Evolutionary conservation across 2,797 vertebrate genomes (phyloP).

Genomic region (Poeciliopsis presidionis): DNA sequence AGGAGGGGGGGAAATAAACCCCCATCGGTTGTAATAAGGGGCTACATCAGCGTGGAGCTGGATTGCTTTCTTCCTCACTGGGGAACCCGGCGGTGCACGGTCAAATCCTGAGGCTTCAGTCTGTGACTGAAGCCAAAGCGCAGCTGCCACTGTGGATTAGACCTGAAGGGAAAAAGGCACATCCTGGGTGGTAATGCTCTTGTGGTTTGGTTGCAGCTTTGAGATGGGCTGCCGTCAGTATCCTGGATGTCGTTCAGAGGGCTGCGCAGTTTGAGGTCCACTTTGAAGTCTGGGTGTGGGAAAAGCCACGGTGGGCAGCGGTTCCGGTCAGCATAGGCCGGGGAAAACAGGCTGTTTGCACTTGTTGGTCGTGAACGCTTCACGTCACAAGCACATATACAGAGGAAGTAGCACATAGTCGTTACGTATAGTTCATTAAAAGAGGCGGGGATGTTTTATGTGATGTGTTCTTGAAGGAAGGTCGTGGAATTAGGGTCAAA

Average conservation of each 20-base stretch:
- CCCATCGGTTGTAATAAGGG: conserved; percentile 68
- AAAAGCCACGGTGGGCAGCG: not conserved
- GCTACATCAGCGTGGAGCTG: conserved; percentile 56
- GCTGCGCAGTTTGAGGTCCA: conserved; percentile 35
- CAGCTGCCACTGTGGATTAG: conserved; percentile 60
- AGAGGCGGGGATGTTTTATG: conserved; percentile 35
- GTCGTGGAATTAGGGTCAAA: conserved; percentile 43
- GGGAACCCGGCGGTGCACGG: conserved; percentile 59
- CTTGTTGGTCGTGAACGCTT: conserved; percentile 43
- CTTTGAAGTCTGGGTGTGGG: conserved; percentile 55
- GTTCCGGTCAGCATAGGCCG: conserved; percentile 31
- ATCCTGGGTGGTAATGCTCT: conserved; percentile 56
- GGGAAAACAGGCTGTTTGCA: conserved; percentile 16
- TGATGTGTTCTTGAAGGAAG: conserved; percentile 50
- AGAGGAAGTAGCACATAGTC: conserved; percentile 39
- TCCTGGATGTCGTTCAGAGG: conserved; percentile 29
- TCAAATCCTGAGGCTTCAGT: conserved; percentile 62
- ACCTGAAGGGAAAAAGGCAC: conserved; percentile 49
- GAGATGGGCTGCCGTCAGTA: conserved; percentile 36
- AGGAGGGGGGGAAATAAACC: too few species aligned
- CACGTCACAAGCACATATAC: conserved; percentile 55
- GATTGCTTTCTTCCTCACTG: conserved; percentile 58
- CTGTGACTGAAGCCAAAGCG: conserved; percentile 54
- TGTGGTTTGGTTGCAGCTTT: conserved; percentile 53
- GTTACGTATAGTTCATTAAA: conserved; percentile 13